These are phyloP conservation scores for Therioaphis trifolii DNA, from an alignment of 2,888 invertebrate genomes.

Conservation along the genomic window DNA sequence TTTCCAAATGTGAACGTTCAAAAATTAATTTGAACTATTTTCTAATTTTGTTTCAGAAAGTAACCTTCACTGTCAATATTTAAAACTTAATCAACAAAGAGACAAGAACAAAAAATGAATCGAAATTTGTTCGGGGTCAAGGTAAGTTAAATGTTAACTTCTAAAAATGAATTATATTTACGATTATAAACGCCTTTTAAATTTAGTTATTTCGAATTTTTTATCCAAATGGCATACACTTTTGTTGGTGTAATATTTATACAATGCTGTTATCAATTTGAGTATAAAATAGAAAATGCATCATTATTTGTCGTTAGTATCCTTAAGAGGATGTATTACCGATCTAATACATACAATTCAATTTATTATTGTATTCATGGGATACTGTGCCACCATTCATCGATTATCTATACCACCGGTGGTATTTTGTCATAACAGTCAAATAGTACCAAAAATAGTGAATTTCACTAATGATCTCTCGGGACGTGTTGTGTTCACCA, in stretches of 20 bases:
- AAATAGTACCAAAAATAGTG: not conserved
- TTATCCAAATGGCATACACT: no score
- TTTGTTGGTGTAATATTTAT: no score
- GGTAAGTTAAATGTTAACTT: constrained; percentile 9
- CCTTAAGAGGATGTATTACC: not conserved
- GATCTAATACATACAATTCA: no score
- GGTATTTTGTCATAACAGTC: not conserved
- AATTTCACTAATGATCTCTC: constrained; percentile 20
- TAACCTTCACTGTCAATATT: not conserved
- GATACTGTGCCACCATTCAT: not conserved
- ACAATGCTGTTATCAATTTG: no score
- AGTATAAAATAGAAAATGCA: no score
- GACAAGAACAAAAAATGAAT: constrained; percentile 57
- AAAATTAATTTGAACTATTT: no score
- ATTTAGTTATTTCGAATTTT: no score
- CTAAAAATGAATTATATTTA: no score
- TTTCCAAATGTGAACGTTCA: no score
- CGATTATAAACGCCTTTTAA: no score
- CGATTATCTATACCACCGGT: not conserved
- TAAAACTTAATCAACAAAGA: constrained; percentile 36
- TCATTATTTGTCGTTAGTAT: not conserved
- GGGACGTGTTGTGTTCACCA: constrained; percentile 6
- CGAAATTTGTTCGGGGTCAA: constrained; percentile 6
- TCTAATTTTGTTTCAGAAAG: constrained; percentile 51
- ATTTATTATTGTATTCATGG: no score